Base-by-base conservation (phyloP, 2,113 vertebrate genomes). In the Lophius piscatorius region DNA sequence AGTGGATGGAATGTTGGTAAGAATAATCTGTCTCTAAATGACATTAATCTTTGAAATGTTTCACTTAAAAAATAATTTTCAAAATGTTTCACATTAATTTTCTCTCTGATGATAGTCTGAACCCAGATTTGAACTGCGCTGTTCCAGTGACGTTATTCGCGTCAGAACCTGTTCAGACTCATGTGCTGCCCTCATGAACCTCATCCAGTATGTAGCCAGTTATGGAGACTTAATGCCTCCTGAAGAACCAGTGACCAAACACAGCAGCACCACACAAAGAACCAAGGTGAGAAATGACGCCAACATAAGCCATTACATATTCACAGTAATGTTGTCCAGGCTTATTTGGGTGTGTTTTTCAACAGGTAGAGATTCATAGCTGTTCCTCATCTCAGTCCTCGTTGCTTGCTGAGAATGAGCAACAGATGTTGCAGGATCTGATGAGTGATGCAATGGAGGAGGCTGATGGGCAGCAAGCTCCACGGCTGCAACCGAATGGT, bases 381-480 rank as follows among this genome's bases (percentile, higher is more conserved):
- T 89, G 78, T 0, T 79, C 90, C 0, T 66, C 92, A 16, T 91
- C 93, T 49, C 93, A 91, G 0, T 89, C 91, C 1, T 81, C 90
- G 0, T 75, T 91, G 9, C 96, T 99, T 0, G 92, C 95, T 26
- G 97, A 98, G 70, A 95, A 93, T 1, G 95, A 98, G 56, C 97
- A 98, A 65, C 94, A 96, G 82, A 95, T 97, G 59, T 75, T 99
- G 70, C 93, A 94, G 33, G 97, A 98, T 76, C 88, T 99, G 76
- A 99, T 99, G 97, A 98, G 95, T 56, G 97, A 99, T 21, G 96
- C 96, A 0, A 99, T 99, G 97, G 95, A 99, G 78, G 97, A 99
- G 75, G 90, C 89, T 1, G 97, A 98, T 24, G 72, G 59, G 9
- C 91, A 93, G 22, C 93, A 93, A 2, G 44, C 81, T 18, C 39